phyloP scores from a whole-genome alignment of 2,888 invertebrate species.

The Catocala nupta region DNA sequence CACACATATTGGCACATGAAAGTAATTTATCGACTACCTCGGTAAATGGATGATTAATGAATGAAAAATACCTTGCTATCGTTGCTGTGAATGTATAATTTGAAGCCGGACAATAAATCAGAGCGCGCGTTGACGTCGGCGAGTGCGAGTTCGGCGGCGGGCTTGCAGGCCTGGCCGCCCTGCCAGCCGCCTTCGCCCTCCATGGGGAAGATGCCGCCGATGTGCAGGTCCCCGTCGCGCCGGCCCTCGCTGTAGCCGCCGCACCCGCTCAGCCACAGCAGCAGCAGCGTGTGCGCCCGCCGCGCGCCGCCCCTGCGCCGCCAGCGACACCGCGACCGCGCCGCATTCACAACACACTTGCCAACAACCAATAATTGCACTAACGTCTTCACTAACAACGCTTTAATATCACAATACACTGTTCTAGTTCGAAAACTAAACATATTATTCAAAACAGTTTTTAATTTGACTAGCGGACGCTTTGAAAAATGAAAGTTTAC shows the following conservation, averaged over 20 bases:
- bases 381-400: constrained; percentile 81
- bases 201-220: constrained; percentile 99
- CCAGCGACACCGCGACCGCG: constrained; percentile 54
- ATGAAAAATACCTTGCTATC: constrained; percentile 94
- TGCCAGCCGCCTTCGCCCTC: constrained; percentile 99
- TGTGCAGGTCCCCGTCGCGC: constrained; percentile 93
- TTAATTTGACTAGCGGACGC: constrained; percentile 86
- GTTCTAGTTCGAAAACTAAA: constrained; percentile 82
- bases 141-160: constrained; percentile 98
- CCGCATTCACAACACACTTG: constrained; percentile 74
- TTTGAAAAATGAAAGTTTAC: constrained; percentile 83
- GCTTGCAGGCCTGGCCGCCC: constrained; percentile 99
- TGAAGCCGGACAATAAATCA: constrained; percentile 96
- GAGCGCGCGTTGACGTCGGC: constrained; percentile 97
- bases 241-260: constrained; percentile 74
- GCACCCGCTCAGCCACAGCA: constrained; percentile 73
- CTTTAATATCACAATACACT: constrained; percentile 76
- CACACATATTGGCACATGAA: constrained; percentile 39
- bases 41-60: constrained; percentile 45
- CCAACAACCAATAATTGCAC: constrained; percentile 85
- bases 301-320: constrained; percentile 45
- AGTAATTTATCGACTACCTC: constrained; percentile 33
- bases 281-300: constrained; percentile 63
- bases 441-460: constrained; percentile 69
- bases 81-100: constrained; percentile 96